Percentiles rank a stretch among this genome's conserved stretches.
These are phyloP conservation scores for Ephestia elutella DNA, from an alignment of 1,140 invertebrate genomes.

Conservation along the genomic window DNA sequence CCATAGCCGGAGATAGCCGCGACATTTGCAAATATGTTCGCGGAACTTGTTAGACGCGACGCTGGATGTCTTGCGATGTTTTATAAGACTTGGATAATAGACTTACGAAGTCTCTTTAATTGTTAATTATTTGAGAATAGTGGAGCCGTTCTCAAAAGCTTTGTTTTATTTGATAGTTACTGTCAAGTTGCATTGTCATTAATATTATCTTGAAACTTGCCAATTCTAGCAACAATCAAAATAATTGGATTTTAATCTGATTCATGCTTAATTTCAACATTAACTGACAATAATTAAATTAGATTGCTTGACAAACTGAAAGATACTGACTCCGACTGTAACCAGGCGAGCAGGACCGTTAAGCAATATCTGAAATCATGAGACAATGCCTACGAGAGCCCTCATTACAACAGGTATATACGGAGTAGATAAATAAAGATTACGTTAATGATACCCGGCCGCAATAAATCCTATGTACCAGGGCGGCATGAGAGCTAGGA, in stretches of 20 bases:
- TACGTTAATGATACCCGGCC: slow-evolving; percentile 48
- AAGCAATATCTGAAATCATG: slow-evolving; percentile 1
- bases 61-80: background rate
- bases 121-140: background rate
- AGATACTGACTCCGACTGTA: background rate
- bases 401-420: slow-evolving; percentile 9
- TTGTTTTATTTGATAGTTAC: background rate
- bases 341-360: background rate
- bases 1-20: background rate
- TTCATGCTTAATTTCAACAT: background rate
- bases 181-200: background rate
- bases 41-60: slow-evolving; percentile 3
- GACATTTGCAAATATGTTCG: slow-evolving; percentile 5
- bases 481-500: slow-evolving; percentile 41
- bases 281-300: background rate
- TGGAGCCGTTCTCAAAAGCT: background rate
- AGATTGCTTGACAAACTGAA: background rate
- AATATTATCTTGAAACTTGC: background rate
- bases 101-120: background rate
- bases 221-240: background rate
- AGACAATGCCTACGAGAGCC: background rate
- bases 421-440: slow-evolving; percentile 45
- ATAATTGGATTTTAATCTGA: background rate
- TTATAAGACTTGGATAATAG: background rate
- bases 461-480: slow-evolving; percentile 54